Evolutionary conservation across 2,888 invertebrate genomes (phyloP).

Genomic region (Frankliniella intonsa): DNA sequence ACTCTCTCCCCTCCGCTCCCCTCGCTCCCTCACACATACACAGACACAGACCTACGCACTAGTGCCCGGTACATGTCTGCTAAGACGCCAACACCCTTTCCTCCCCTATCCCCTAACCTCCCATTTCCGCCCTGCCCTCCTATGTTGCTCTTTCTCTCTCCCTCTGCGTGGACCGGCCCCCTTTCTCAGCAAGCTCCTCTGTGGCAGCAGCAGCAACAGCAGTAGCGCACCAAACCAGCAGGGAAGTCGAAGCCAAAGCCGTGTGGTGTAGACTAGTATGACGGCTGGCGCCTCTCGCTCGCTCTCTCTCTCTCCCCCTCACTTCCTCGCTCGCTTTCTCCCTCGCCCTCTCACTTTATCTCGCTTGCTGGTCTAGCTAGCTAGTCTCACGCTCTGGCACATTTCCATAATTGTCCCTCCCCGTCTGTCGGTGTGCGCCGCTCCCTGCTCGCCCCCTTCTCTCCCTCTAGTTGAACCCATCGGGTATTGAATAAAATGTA

Average conservation of each 20-base stretch:
- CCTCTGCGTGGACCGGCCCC: background rate
- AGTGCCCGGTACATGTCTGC: no score
- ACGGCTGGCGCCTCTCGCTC: no score
- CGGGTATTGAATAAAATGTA: slow-evolving; percentile 6
- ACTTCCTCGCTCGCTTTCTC: background rate
- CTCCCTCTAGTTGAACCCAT: slow-evolving; percentile 5
- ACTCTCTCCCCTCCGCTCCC: background rate
- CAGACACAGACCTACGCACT: background rate
- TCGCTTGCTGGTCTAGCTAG: no score
- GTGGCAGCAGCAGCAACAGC: background rate
- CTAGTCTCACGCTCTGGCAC: background rate
- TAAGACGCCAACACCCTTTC: background rate
- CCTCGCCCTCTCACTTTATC: background rate
- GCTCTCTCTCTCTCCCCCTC: background rate
- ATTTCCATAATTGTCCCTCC: slow-evolving; percentile 1
- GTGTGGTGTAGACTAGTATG: background rate
- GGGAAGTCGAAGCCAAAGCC: background rate
- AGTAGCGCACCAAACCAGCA: background rate
- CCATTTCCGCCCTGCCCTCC: background rate
- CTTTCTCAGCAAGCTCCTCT: background rate
- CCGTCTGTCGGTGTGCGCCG: background rate
- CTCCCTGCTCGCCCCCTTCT: background rate
- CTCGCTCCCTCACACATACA: background rate
- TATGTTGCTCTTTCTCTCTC: background rate
- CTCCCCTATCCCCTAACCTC: background rate